Percentiles rank a stretch among this genome's conserved stretches.
Conservation (phyloP, 2,797 vertebrate species). For the Antennarius maculatus region DNA sequence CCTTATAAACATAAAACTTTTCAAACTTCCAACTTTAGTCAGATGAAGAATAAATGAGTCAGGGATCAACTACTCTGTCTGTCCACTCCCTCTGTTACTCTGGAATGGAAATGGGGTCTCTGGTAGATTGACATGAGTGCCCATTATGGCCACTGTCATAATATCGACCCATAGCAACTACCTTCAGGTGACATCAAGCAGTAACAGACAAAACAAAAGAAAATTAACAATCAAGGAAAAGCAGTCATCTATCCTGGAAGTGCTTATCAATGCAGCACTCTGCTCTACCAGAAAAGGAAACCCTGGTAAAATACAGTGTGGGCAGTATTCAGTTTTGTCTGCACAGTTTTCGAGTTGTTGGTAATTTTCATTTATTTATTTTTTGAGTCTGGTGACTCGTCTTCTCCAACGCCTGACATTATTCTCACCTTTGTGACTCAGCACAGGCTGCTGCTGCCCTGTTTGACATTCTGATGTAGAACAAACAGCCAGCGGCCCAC, state of each 20-base stretch:
- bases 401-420: constrained; percentile 50
- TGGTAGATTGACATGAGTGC: too few relatives aligned
- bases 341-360: constrained; percentile 31
- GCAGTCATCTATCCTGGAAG: constrained; percentile 8
- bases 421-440: constrained; percentile 65
- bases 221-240: constrained; percentile 10
- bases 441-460: constrained; percentile 38
- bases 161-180: too few relatives aligned
- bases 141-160: too few relatives aligned
- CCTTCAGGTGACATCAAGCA: too few relatives aligned
- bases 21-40: too few relatives aligned
- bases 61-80: too few relatives aligned
- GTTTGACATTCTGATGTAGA: constrained; percentile 62
- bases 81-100: too few relatives aligned
- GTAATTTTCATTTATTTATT: constrained; percentile 15
- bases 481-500: constrained; percentile 55
- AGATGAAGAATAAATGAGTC: too few relatives aligned
- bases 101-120: too few relatives aligned
- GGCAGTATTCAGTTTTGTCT: constrained; percentile 31
- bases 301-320: constrained; percentile 27
- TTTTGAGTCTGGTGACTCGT: constrained; percentile 48
- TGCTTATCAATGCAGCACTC: constrained; percentile 8
- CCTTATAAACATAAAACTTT: too few relatives aligned
- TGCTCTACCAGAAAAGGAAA: constrained; percentile 20
- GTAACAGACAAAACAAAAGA: constrained; percentile 1